phyloP scores from a whole-genome alignment of 2,797 vertebrate genomes.

The Tragopan temminckii region DNA sequence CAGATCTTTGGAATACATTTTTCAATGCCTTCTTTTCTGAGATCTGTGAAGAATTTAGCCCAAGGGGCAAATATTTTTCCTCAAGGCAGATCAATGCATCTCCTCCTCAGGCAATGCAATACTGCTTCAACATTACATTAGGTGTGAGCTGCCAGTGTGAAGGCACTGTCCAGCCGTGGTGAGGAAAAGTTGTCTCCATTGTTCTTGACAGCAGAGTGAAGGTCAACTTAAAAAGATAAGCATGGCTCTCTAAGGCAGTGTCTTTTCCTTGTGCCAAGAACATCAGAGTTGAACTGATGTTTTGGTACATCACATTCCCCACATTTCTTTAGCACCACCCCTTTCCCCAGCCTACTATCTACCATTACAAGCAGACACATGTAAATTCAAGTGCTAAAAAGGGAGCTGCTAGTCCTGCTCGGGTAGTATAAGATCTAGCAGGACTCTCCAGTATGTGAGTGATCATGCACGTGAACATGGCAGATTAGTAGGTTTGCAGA shows the following conservation, averaged over 20 bases:
- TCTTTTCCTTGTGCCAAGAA: background rate
- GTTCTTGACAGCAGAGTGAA: background rate
- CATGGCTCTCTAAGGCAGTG: background rate
- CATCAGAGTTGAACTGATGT: background rate
- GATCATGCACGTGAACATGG: background rate
- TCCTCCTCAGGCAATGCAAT: background rate
- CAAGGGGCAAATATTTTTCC: background rate
- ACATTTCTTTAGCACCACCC: background rate
- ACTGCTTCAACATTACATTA: fast-evolving
- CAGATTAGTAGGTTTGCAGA: background rate
- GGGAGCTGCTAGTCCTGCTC: background rate
- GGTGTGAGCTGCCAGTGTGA: background rate
- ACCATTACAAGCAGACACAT: background rate
- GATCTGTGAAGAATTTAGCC: background rate
- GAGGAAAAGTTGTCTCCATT: background rate
- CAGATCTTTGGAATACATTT: background rate
- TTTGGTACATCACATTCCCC: background rate
- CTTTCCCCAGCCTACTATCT: background rate
- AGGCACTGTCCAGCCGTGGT: background rate
- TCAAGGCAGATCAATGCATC: background rate
- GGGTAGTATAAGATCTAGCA: background rate
- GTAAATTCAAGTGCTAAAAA: background rate
- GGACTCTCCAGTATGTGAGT: background rate
- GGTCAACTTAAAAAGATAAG: background rate
- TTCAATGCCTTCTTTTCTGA: background rate